Base-by-base conservation (phyloP, 2,797 vertebrate genomes). In the Takifugu rubripes region DNA sequence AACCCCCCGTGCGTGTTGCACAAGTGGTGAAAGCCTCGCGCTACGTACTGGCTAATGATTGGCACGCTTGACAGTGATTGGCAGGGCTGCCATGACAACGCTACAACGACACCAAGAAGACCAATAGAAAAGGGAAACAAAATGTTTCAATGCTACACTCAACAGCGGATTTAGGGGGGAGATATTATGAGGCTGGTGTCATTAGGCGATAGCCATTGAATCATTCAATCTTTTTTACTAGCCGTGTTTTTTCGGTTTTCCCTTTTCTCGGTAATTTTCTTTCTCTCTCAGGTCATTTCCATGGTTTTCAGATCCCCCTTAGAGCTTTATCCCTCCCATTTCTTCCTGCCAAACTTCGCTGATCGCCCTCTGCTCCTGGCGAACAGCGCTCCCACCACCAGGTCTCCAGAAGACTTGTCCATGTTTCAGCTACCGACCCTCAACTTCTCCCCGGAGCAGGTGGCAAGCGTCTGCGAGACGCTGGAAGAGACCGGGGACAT, bases 81-180 rank as follows among this genome's bases (percentile, higher is more conserved):
- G 95, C 96, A 98, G 96, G 80, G 95, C 92, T 95, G 93, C 95
- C 93, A 93, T 97, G 96, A 95, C 93, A 95, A 98, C 96, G 92
- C 90, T 89, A 95, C 94, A 95, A 94, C 94, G 96, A 98, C 97
- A 96, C 92, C 90, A 90, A 84, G 92, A 92, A 98, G 96, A 96
- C 97, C 97, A 99, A 99, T 99, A 99, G 97, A 99, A 99, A 98
- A 98, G 95, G 94, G 96, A 97, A 96, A 96, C 96, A 98, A 98
- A 97, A 98, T 97, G 96, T 98, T 97, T 95, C 93, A 93, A 93
- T 93, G 94, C 96, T 91, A 95, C 96, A 96, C 94, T 98, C 95
- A 98, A 87, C 95, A 92, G 94, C 93, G 95, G 94, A 96, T 98
- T 96, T 97, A 94, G 94, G 94, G 94, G 94, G 94, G 94, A 95